These are phyloP conservation scores for Notodonta ziczac DNA, from an alignment of 2,888 invertebrate species.

Conservation along the genomic window DNA sequence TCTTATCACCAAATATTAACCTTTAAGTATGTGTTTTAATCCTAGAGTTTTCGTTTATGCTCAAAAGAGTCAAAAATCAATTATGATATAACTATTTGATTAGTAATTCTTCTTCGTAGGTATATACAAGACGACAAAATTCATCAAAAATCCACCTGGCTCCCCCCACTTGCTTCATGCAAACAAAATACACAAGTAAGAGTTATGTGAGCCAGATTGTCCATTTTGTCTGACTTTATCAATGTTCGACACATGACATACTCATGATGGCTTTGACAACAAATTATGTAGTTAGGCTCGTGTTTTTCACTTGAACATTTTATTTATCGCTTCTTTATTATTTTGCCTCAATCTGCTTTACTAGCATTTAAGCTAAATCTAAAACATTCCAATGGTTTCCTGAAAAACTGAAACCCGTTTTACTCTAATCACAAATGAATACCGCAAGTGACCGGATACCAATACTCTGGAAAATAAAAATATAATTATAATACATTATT, in stretches of 20 bases:
- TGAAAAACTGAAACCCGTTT: neutral
- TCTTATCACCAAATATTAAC: neutral
- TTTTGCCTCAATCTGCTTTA: constrained; percentile 13
- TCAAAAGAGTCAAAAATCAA: neutral
- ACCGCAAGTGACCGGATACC: constrained; percentile 18
- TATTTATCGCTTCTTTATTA: constrained; percentile 7
- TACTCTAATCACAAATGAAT: constrained; percentile 16
- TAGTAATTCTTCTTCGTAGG: constrained; percentile 75
- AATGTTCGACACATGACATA: constrained; percentile 53
- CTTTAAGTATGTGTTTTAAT: neutral
- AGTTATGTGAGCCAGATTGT: constrained; percentile 58
- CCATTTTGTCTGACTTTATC: constrained; percentile 51
- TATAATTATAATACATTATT: neutral
- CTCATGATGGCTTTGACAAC: constrained; percentile 56
- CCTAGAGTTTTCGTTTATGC: constrained; percentile 4
- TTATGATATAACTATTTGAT: constrained; percentile 23
- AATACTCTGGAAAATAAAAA: neutral
- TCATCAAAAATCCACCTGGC: constrained; percentile 76
- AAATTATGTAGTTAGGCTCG: constrained; percentile 64
- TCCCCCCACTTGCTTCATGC: constrained; percentile 81
- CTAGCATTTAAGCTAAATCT: neutral
- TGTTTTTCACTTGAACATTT: constrained; percentile 3
- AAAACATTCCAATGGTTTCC: neutral
- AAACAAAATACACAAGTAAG: constrained; percentile 80
- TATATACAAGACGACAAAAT: constrained; percentile 80